Base-by-base conservation (phyloP, 2,888 invertebrate species). In the Macaria liturata region DNA sequence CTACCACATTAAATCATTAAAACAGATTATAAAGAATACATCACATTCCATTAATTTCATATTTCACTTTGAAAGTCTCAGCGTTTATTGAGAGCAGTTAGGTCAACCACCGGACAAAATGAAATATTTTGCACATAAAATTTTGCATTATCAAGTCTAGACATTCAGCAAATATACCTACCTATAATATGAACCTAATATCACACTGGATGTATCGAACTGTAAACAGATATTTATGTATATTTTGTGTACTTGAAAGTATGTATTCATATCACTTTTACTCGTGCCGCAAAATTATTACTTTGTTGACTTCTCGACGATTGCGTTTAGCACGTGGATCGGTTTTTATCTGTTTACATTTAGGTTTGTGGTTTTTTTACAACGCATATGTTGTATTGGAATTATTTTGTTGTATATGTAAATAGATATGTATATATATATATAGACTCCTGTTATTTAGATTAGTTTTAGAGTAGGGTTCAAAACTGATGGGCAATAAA, bases 271-370 rank as follows among this genome's bases (percentile, higher is more conserved):
- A 50, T 44, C 53, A 49, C 30, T 50, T 32, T 51, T 60, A 60
- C 65, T 67, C 65, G 65, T 65, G 66, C 58, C 58, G 42, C 62
- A 61, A 68, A 68, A 71, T 70, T 67, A 71, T 71, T 66, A 70
- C 72, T 62, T 67, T 66, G 64, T 67, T 71, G 66, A 68, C 69
- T 70, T 66, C 66, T 42, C 9, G 5, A 42, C 8, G 42, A 42
- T n/a, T n/a, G 65, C 61, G 65, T 62, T 63, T 54, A 66, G 62
- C 76, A 80, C 80, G 80, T 79, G 80, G 70, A 54, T 57, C 20
- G 49, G 65, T 69, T 72, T 72, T 72, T 73, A 74, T 75, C 70
- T 74, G 63, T 70, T 66, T 67, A 62, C 66, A 66, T 49, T 50
- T 57, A 56, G 59, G 20, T 20, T 61, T 37, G 34, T 4, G 7